These are phyloP conservation scores for Hypsibius dujardini DNA, from an alignment of 1,140 invertebrate genomes.

Conservation along the genomic window DNA sequence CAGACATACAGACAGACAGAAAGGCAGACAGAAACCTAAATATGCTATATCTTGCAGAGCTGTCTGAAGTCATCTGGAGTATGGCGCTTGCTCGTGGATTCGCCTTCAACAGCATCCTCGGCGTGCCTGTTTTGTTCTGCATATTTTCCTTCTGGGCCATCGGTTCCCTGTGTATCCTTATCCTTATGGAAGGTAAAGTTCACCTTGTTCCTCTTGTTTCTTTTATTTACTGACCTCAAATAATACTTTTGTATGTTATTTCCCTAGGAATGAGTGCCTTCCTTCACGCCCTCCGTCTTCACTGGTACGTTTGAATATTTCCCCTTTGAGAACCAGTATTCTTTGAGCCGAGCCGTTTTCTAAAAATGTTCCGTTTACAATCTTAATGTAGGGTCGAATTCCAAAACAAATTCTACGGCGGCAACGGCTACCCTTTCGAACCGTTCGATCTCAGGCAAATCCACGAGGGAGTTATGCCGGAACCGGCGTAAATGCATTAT, in stretches of 20 bases:
- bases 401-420: no score
- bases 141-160: slow-evolving; percentile 67
- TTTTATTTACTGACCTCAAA: neutral
- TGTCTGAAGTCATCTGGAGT: slow-evolving; percentile 92
- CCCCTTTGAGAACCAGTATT: no score
- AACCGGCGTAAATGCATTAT: no score
- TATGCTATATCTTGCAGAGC: slow-evolving; percentile 44
- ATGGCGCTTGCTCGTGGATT: slow-evolving; percentile 54
- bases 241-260: neutral
- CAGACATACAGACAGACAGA: no score
- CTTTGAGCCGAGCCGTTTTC: no score
- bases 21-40: neutral
- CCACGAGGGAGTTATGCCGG: no score
- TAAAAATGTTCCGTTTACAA: no score
- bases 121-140: slow-evolving; percentile 46
- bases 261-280: slow-evolving; percentile 61
- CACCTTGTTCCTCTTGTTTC: neutral
- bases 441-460: no score
- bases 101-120: neutral
- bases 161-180: slow-evolving; percentile 65
- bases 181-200: slow-evolving; percentile 73
- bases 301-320: no score
- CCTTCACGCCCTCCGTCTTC: slow-evolving; percentile 85
- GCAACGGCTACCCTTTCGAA: no score
- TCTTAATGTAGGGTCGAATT: no score